Evolutionary conservation across 2,888 invertebrate species (phyloP), one percentile per base, ranked within the genome.

Genomic region (Clivina fossor): DNA sequence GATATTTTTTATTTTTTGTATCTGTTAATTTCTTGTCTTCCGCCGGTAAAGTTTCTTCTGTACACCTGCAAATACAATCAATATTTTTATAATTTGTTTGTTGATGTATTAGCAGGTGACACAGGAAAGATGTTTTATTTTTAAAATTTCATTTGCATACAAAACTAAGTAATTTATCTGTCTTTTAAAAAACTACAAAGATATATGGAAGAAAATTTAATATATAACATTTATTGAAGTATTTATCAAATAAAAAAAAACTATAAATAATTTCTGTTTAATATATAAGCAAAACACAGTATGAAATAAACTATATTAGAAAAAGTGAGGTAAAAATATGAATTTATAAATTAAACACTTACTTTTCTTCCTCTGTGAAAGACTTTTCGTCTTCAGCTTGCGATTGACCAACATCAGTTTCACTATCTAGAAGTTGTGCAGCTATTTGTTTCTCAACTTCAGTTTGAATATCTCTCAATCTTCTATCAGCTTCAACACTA

Each of bases 401-500:
- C n/a, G 53, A 53, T 4, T 43, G 43, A 4, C 53, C 44, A 5
- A 44, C 28, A 37, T 44, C 37, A 11, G 9, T 15, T n/a, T 30
- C 30, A 1, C 3, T 2, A 4, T 8, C 8, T n/a, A 41, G 4
- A 11, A 58, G 47, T 18, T 59, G 47, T 35, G 56, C 50, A 40
- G 58, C 57, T 22, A 55, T 30, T 50, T 62, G 63, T 16, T 64
- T 63, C 30, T 64, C 64, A 7, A 65, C 57, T 11, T 64, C 61
- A 22, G 63, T 60, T 22, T 72, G 71, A 43, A 69, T 65, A 48
- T 66, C 69, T 44, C 69, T 60, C 3, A 78, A 63, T 33, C 75
- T 76, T 11, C 69, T 68, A 63, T 85, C 81, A 0, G 83, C 82
- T 53, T 78, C 77, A 24, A 75, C 61, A 64, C 81, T 80, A 60